Conservation (phyloP, 1,140 invertebrate genomes). For the Pachyrhynchus sulphureomaculatus region DNA sequence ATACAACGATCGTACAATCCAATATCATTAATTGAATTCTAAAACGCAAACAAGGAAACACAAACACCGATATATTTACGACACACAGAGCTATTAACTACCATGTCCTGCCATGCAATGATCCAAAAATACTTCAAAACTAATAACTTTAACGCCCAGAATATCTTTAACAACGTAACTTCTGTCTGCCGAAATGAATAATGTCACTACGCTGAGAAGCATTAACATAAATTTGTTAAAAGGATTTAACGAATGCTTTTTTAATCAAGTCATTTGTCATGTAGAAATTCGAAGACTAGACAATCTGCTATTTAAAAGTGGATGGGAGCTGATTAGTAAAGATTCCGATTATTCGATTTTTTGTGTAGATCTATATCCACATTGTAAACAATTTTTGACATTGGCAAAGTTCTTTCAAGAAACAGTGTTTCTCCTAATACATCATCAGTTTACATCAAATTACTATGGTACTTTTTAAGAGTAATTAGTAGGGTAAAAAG, state of each 20-base stretch:
- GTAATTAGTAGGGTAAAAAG: too few species aligned
- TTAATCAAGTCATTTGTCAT: conserved; percentile 8
- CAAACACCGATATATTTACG: neutral
- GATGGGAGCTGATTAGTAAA: neutral
- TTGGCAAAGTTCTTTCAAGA: too few species aligned
- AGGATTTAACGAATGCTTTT: neutral
- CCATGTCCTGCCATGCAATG: neutral
- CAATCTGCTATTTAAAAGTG: neutral
- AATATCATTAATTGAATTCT: too few species aligned
- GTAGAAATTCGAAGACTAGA: neutral
- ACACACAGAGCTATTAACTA: neutral
- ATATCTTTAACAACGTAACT: neutral
- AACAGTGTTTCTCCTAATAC: too few species aligned
- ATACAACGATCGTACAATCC: too few species aligned
- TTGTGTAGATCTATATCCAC: too few species aligned
- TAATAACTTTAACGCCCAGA: neutral
- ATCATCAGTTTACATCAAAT: too few species aligned
- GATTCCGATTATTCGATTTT: too few species aligned
- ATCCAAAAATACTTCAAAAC: neutral
- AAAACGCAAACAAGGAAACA: neutral
- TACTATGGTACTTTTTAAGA: too few species aligned
- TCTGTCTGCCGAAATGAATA: neutral
- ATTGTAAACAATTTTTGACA: too few species aligned
- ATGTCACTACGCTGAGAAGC: neutral
- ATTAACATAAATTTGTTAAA: conserved; percentile 9